These are phyloP conservation scores for Hypomecis punctinalis DNA, from an alignment of 2,888 invertebrate genomes.

Conservation along the genomic window DNA sequence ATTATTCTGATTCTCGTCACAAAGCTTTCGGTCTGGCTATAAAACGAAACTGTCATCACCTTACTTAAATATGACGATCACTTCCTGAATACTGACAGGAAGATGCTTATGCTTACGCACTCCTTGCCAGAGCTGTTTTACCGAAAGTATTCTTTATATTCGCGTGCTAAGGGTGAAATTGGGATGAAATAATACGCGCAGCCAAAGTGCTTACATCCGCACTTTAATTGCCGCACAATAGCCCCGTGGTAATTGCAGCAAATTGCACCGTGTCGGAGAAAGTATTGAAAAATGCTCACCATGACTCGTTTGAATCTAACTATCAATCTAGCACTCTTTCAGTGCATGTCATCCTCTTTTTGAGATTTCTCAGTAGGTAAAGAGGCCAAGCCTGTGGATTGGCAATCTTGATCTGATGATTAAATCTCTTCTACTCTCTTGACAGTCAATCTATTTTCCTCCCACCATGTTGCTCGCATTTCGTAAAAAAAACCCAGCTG, in stretches of 20 bases:
- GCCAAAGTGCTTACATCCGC: slow-evolving; percentile 55
- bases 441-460: background rate
- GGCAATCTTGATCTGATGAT: slow-evolving; percentile 1
- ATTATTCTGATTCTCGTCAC: slow-evolving; percentile 13
- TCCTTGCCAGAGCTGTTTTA: slow-evolving; percentile 34
- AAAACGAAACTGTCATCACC: slow-evolving; percentile 30
- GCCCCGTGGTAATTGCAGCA: slow-evolving; percentile 57
- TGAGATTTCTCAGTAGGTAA: slow-evolving; percentile 29
- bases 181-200: background rate
- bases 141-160: slow-evolving; percentile 1
- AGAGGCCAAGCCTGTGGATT: slow-evolving; percentile 22
- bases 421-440: background rate
- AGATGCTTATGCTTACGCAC: slow-evolving; percentile 49
- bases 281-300: slow-evolving; percentile 49
- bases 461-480: slow-evolving; percentile 1
- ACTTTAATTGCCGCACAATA: slow-evolving; percentile 65
- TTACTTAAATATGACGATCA: slow-evolving; percentile 21
- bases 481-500: background rate
- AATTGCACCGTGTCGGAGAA: slow-evolving; percentile 62
- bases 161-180: slow-evolving; percentile 20
- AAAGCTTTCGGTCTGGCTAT: slow-evolving; percentile 19
- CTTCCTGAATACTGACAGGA: slow-evolving; percentile 52
- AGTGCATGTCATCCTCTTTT: slow-evolving; percentile 36
- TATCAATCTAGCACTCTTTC: slow-evolving; percentile 39
- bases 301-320: slow-evolving; percentile 43